Base-by-base conservation (phyloP, 1,140 invertebrate species). In the Euschistus heros region DNA sequence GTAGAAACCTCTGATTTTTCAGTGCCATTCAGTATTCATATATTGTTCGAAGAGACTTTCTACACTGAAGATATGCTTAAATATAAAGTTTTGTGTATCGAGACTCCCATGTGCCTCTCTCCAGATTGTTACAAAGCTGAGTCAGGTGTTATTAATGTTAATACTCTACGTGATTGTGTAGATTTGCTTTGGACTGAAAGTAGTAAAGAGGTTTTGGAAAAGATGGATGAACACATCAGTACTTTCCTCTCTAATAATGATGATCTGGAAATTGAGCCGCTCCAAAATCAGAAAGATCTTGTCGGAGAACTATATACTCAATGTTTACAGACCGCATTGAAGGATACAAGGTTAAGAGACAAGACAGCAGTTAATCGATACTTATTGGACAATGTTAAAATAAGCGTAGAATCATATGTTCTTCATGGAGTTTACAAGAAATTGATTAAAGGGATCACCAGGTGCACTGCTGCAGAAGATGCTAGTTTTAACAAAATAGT, bases 21-120 rank as follows among this genome's bases (percentile, higher is more conserved):
- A 5, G 72, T 75, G 55, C 71, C 76, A 66, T 71, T 72, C 73
- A 74, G 80, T 66, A 80, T 86, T 50, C 80, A 82, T 62, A 82
- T 91, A 70, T 74, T 92, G 10, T 93, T 92, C 78, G 86, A 91
- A 75, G 91, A 93, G 77, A 90, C 87, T 37, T 91, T 88, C 74
- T 91, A 91, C 73, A 86, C 84, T 18, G 80, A 83, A 66, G 82
- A 86, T 69, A 79, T 82, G 67, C 77, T 82, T 26, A 91, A 88
- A 74, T 91, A 90, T 76, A 82, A 82, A 71, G 81, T 92, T 52
- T 83, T 89, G 78, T 93, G 90, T 73, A 81, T 91, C 47, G 86
- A 88, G 72, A 77, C 74, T 52, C 82, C 85, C 5, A 72, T 89
- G 18, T 80, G 84, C 67, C 76, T 77, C 44, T 75, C 75, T 66